phyloP scores from a whole-genome alignment of 1,140 invertebrate species.

The Drosophila rufa region DNA sequence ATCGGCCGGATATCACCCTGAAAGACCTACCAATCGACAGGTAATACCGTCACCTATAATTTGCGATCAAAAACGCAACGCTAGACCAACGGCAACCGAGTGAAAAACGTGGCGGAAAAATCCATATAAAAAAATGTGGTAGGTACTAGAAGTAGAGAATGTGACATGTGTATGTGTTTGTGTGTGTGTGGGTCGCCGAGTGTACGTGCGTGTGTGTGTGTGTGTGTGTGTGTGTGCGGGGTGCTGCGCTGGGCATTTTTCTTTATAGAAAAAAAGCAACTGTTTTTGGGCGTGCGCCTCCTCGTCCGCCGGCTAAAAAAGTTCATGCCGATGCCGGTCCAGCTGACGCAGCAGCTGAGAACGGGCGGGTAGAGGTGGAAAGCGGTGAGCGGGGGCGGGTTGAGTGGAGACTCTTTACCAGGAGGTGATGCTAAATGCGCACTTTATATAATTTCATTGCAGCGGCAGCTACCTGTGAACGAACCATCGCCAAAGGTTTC shows the following conservation, averaged over 20 bases:
- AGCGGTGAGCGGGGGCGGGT: neutral
- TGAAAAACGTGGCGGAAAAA: conserved; percentile 82
- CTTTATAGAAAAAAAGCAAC: conserved; percentile 33
- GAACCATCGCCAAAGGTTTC: neutral
- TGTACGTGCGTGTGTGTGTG: conserved; percentile 10
- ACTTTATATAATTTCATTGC: conserved; percentile 46
- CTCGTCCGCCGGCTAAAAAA: conserved; percentile 31
- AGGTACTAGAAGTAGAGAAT: conserved; percentile 58
- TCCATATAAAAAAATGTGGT: conserved; percentile 78
- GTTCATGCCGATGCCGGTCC: conserved; percentile 33
- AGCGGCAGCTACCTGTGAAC: conserved; percentile 29
- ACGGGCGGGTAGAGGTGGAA: neutral
- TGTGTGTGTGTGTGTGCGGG: conserved; percentile 56
- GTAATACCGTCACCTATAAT: conserved; percentile 50
- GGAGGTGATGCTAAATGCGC: conserved; percentile 35
- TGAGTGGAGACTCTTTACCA: conserved; percentile 16
- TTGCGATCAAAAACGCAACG: conserved; percentile 50
- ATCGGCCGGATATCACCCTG: conserved; percentile 20
- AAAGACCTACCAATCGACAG: conserved; percentile 57
- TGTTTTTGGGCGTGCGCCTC: conserved; percentile 41
- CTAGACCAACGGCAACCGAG: conserved; percentile 52
- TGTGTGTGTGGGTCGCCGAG: conserved; percentile 15
- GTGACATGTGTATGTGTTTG: conserved; percentile 51
- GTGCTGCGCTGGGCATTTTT: conserved; percentile 76
- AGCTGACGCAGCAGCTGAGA: conserved; percentile 44